These are phyloP conservation scores for Trichosurus vulpecula DNA, from an alignment of 2,797 vertebrate genomes.

Conservation along the genomic window DNA sequence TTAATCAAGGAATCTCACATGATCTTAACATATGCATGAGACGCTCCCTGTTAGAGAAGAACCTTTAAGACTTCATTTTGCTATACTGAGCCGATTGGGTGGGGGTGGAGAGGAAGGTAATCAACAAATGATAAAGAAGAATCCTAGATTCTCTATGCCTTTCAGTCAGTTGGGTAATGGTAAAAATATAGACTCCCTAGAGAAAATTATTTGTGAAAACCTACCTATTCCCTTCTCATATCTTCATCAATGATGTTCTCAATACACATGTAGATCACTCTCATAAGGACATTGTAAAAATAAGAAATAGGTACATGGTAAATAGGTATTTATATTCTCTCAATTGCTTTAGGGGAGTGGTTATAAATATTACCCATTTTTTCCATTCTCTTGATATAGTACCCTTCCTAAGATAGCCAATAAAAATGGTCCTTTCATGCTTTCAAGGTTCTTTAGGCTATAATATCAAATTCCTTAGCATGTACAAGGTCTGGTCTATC, in stretches of 20 bases:
- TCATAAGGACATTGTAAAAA: neutral
- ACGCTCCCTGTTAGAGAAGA: neutral
- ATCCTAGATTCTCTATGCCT: neutral
- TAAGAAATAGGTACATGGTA: neutral
- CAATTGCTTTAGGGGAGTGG: neutral
- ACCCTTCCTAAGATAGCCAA: neutral
- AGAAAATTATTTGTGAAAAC: neutral
- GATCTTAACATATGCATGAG: neutral
- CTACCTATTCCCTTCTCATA: neutral
- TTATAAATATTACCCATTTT: neutral
- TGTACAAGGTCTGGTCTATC: neutral
- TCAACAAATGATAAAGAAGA: neutral
- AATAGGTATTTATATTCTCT: neutral
- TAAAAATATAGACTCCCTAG: neutral
- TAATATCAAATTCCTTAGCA: neutral
- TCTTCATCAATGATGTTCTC: neutral
- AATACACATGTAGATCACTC: neutral
- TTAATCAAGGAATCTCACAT: neutral
- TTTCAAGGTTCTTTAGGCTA: neutral
- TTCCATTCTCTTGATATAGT: neutral
- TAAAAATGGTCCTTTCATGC: neutral
- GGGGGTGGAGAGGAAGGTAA: too few relatives aligned
- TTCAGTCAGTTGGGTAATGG: neutral
- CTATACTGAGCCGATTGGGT: neutral
- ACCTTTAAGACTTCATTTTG: neutral